Base-by-base conservation (phyloP, 53 echinoderm and acorn worm genomes). In the Holothuria leucospilota region DNA sequence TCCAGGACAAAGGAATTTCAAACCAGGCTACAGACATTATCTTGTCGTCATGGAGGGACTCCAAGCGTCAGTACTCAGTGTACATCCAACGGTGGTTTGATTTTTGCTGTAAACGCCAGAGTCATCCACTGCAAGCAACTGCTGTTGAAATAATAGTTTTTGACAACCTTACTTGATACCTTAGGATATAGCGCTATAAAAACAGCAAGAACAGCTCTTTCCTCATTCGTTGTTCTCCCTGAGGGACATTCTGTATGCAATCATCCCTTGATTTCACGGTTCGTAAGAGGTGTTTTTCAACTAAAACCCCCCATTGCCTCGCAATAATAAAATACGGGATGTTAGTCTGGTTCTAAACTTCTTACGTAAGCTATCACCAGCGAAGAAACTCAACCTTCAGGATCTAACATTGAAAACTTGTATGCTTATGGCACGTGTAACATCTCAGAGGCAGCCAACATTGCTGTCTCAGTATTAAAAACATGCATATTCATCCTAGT, bases 151-250 rank as follows among this genome's bases (percentile, higher is more conserved):
- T 16, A 65, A 65, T 65, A 65, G 65, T 65, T 65, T 28, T 16
- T 65, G 28, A 11, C 65, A 5, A 26, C 65, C 15, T 65, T 65
- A 9, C 8, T 65, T 28, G 12, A 65, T 16, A 65, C 12, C 10
- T 65, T 73, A 2, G 74, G 74, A 40, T 73, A 73, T 42, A 73
- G 74, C 18, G 38, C 74, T 39, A 73, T 73, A 10, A 73, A 73
- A 2, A 42, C 74, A 38, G 46, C 74, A 39, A 71, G 38, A 71
- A 9, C 8, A 5, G 46, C 46, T 41, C 15, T 73, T 42, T 23
- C 23, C 1, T 21, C 46, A 40, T 73, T 21, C 23, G 16, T 73
- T 13, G 14, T 41, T 38, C 46, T 73, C 4, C 42, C 74, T 14
- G 74, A 38, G 13, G 74, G 74, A 30, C 21, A 73, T 73, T 39